Conservation (phyloP, 92 coral and sea anemone genomes). For the Parazoanthus swiftii region DNA sequence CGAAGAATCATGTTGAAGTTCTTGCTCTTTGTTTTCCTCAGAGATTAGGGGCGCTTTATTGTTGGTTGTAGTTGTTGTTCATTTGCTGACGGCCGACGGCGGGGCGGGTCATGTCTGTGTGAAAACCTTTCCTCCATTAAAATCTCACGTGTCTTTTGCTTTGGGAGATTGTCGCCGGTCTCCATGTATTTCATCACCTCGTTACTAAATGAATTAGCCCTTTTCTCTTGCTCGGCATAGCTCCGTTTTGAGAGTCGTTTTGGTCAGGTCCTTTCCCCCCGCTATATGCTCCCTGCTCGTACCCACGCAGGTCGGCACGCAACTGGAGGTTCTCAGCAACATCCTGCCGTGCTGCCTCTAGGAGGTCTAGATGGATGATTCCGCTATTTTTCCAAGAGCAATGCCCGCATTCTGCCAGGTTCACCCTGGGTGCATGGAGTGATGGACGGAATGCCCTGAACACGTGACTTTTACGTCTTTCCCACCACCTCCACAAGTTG, state of each 20-base stretch:
- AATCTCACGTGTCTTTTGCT: conserved; percentile 39
- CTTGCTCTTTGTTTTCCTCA: no score
- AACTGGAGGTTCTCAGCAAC: conserved; percentile 60
- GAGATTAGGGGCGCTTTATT: no score
- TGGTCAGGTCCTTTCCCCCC: conserved; percentile 61
- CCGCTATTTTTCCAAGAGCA: conserved; percentile 71
- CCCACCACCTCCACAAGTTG: conserved; percentile 71
- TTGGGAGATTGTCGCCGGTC: conserved; percentile 40
- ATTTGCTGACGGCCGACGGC: no score
- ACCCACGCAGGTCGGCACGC: conserved; percentile 36
- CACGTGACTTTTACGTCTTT: conserved; percentile 50
- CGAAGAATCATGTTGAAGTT: no score
- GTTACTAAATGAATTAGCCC: conserved; percentile 55
- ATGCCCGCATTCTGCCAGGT: conserved; percentile 60
- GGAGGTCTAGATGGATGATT: conserved; percentile 48
- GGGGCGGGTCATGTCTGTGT: conserved; percentile 49
- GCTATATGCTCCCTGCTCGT: conserved; percentile 55
- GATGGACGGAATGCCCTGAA: conserved; percentile 65
- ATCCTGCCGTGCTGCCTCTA: conserved; percentile 63
- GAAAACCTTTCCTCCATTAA: conserved; percentile 51
- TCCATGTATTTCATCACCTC: conserved; percentile 52
- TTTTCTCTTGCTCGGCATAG: conserved; percentile 35
- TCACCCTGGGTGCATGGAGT: conserved; percentile 63
- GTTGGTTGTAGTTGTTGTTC: no score
- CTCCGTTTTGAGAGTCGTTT: conserved; percentile 40